Percentiles rank a stretch among this genome's conserved stretches.
phyloP scores from a whole-genome alignment of 2,888 invertebrate genomes.

The Synanthedon vespiformis region DNA sequence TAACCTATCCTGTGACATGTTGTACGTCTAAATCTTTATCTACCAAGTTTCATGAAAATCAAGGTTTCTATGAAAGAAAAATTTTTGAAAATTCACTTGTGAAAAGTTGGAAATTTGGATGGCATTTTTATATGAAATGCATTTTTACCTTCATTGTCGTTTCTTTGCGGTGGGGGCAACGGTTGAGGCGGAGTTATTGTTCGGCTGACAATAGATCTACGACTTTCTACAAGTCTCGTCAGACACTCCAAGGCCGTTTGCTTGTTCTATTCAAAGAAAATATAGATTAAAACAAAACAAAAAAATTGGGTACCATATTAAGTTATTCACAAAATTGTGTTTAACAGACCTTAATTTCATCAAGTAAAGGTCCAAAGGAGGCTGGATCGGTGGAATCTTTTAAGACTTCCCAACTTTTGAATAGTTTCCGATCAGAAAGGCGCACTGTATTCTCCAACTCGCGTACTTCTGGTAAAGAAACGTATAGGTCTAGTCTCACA shows the following conservation, averaged over 20 bases:
- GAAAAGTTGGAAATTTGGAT: too few species aligned
- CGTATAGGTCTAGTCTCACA: too few species aligned
- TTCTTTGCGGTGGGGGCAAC: conserved; percentile 22
- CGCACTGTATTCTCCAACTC: conserved; percentile 52
- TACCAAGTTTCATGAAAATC: too few species aligned
- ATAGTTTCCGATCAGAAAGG: conserved; percentile 50
- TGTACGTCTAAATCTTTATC: too few species aligned
- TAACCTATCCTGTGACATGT: too few species aligned
- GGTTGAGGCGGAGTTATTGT: conserved; percentile 21
- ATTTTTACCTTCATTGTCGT: conserved; percentile 27
- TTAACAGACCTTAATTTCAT: conserved; percentile 39
- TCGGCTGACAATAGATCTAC: conserved; percentile 22
- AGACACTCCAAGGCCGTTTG: conserved; percentile 49
- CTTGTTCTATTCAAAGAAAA: conserved; percentile 30
- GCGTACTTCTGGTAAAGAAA: conserved; percentile 38
- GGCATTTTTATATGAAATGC: too few species aligned
- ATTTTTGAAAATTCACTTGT: too few species aligned
- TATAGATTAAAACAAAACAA: neutral
- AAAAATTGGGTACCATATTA: neutral
- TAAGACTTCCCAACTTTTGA: conserved; percentile 50
- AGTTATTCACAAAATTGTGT: neutral
- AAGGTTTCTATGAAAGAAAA: too few species aligned
- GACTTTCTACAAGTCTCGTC: conserved; percentile 38
- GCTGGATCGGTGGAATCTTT: conserved; percentile 41
- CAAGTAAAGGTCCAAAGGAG: conserved; percentile 43